These are phyloP conservation scores for Entomobrya multifasciata DNA, from an alignment of 2,888 invertebrate species.

Conservation along the genomic window DNA sequence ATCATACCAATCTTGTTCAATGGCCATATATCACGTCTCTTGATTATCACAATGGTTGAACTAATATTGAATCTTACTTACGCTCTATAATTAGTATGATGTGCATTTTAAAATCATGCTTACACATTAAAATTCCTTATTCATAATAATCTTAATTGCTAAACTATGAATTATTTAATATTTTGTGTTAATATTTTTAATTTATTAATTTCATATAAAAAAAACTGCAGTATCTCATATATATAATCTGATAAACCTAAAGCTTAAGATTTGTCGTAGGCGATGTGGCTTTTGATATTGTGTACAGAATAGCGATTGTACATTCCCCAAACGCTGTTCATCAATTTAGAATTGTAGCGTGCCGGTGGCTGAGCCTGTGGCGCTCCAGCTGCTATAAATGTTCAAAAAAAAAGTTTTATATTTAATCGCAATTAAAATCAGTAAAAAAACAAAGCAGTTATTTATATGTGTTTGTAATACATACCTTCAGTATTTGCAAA, in stretches of 20 bases:
- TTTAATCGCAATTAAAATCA: too few relatives aligned
- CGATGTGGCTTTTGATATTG: conserved; percentile 86
- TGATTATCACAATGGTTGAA: conserved; percentile 17
- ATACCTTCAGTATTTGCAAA: conserved; percentile 61
- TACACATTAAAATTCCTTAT: neutral
- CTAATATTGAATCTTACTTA: conserved; percentile 32
- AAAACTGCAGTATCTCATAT: conserved; percentile 70
- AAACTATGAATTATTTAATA: too few relatives aligned
- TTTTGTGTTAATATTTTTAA: neutral
- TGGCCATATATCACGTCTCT: neutral
- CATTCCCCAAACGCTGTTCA: conserved; percentile 95
- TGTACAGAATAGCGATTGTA: conserved; percentile 94
- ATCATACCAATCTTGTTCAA: neutral
- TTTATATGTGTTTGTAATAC: neutral
- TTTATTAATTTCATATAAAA: conserved; percentile 40
- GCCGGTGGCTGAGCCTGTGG: conserved; percentile 82
- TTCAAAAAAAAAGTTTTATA: neutral
- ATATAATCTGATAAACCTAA: conserved; percentile 73
- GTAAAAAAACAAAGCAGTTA: neutral
- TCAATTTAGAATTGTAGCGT: conserved; percentile 92
- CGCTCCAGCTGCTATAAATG: conserved; percentile 35
- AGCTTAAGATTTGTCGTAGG: conserved; percentile 76
- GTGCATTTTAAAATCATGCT: too few relatives aligned
- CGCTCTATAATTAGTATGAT: too few relatives aligned
- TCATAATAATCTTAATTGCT: too few relatives aligned